Percentiles rank a stretch among this genome's conserved stretches.
Evolutionary conservation across 2,888 invertebrate genomes (phyloP).

Genomic region (Fragum fragum): DNA sequence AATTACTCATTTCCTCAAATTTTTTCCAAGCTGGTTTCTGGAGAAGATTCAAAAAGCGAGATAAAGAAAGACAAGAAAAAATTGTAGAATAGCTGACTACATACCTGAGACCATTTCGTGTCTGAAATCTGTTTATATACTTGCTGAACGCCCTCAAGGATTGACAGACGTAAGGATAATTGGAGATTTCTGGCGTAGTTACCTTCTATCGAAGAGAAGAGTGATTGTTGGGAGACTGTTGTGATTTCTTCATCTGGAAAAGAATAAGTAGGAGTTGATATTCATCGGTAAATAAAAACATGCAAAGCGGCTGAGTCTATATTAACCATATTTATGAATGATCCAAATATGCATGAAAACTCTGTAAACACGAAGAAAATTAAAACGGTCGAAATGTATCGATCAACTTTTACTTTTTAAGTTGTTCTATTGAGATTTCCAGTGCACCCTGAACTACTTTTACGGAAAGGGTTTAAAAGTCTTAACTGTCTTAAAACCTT

Average conservation of each 20-base stretch:
- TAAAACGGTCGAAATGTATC: too few relatives aligned
- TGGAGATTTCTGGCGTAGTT: constrained; percentile 13
- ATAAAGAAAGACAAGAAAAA: background rate
- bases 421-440: too few relatives aligned
- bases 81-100: background rate
- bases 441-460: too few relatives aligned
- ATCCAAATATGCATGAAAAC: too few relatives aligned
- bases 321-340: too few relatives aligned
- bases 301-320: too few relatives aligned
- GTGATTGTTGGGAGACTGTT: background rate
- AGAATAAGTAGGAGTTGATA: background rate
- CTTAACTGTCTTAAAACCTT: too few relatives aligned
- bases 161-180: constrained; percentile 10
- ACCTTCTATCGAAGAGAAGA: background rate
- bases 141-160: constrained; percentile 3
- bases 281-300: too few relatives aligned
- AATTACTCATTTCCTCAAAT: too few relatives aligned
- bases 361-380: too few relatives aligned
- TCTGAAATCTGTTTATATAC: background rate
- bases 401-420: too few relatives aligned
- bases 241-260: constrained; percentile 7
- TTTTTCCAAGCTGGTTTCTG: background rate
- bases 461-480: too few relatives aligned
- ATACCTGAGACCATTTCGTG: constrained; percentile 4
- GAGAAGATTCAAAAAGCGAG: background rate